A percentile compares a stretch with the other conserved stretches of the same genome.
Evolutionary conservation across 2,797 vertebrate species (phyloP).

Genomic region (Arctocebus calabarensis): DNA sequence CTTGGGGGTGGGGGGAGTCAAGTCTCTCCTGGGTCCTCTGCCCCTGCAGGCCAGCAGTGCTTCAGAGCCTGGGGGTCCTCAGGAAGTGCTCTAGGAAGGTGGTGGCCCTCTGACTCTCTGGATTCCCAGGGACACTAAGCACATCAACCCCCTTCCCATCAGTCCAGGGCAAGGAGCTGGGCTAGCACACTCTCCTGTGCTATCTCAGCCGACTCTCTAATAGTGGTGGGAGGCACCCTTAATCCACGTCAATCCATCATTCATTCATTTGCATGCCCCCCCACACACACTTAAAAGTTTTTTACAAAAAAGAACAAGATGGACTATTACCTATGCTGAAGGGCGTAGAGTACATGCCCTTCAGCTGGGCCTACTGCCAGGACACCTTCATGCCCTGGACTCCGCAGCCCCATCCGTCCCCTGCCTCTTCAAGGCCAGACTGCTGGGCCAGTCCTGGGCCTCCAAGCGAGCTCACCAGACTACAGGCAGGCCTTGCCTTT

Average conservation of each 20-base stretch:
- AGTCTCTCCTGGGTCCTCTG: neutral
- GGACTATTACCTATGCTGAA: fast-evolving
- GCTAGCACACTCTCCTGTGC: neutral
- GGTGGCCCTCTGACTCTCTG: neutral
- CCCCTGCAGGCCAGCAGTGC: fast-evolving
- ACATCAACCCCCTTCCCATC: fast-evolving
- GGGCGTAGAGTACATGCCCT: neutral
- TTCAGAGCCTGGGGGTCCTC: neutral
- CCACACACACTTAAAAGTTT: too few species aligned
- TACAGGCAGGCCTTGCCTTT: neutral
- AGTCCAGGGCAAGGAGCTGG: fast-evolving
- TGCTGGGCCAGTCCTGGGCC: fast-evolving
- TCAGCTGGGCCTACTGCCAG: neutral
- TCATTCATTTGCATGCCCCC: fast-evolving
- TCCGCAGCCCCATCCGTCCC: fast-evolving
- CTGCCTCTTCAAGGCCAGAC: neutral
- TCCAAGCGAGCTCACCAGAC: neutral
- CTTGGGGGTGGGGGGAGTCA: neutral
- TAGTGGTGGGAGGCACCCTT: neutral
- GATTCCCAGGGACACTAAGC: fast-evolving
- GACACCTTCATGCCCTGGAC: neutral
- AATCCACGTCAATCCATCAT: fast-evolving
- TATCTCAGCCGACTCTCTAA: fast-evolving
- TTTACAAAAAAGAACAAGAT: neutral
- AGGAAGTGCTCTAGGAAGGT: fast-evolving